phyloP scores from a whole-genome alignment of 2,113 vertebrate species.

The Pomatorhinus ruficollis region DNA sequence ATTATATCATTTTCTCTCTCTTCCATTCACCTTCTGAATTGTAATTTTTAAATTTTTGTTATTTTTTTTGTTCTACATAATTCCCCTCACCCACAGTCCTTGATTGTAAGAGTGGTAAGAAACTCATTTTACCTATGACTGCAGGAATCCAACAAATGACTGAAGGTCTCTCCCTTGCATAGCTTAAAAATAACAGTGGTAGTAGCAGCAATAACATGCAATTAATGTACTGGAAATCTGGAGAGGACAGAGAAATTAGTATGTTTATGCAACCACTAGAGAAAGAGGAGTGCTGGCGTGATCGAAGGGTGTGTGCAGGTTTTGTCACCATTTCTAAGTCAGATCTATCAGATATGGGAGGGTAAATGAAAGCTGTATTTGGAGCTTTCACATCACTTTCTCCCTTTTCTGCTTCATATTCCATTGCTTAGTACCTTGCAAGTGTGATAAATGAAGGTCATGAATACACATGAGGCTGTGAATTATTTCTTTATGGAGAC shows the following conservation, averaged over 20 bases:
- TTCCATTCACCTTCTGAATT: background rate
- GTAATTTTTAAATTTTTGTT: background rate
- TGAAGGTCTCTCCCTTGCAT: background rate
- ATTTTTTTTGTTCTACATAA: background rate
- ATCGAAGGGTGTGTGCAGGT: background rate
- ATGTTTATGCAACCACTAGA: background rate
- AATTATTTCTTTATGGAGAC: background rate
- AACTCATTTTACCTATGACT: background rate
- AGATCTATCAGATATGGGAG: background rate
- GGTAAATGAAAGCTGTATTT: background rate
- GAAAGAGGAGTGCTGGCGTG: background rate
- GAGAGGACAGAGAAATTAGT: conserved; percentile 3
- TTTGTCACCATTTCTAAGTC: background rate
- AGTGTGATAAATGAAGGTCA: background rate
- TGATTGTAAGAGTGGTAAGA: background rate
- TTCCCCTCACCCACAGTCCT: background rate
- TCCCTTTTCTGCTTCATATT: background rate
- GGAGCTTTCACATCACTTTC: background rate
- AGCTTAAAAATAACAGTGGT: conserved; percentile 15
- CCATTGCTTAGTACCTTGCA: background rate
- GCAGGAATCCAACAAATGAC: background rate
- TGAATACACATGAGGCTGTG: background rate
- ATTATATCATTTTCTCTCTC: background rate
- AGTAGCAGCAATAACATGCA: conserved; percentile 21
- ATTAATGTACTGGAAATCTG: conserved; percentile 38